These are phyloP conservation scores for Brenthis hecate DNA, from an alignment of 2,888 invertebrate species.

Conservation along the genomic window DNA sequence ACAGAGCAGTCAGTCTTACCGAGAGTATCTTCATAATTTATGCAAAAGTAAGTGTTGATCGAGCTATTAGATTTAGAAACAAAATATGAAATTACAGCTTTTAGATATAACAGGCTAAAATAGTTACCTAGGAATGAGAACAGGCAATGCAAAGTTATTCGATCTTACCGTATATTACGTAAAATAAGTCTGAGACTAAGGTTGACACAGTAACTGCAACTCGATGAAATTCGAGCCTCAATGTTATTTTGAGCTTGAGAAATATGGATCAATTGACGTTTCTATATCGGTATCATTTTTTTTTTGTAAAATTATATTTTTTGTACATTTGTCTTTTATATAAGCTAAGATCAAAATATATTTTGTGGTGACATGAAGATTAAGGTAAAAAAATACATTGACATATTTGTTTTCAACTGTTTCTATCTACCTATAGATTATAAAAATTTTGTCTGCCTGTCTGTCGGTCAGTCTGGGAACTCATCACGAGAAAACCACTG, in stretches of 20 bases:
- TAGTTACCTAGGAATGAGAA: constrained; percentile 29
- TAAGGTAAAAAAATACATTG: too few relatives aligned
- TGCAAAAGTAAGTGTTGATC: too few relatives aligned
- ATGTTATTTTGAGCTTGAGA: constrained; percentile 29
- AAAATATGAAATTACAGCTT: constrained; percentile 13
- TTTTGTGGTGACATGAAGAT: too few relatives aligned
- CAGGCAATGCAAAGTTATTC: constrained; percentile 27
- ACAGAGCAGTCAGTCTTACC: too few relatives aligned
- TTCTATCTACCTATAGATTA: too few relatives aligned
- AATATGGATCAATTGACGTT: constrained; percentile 25
- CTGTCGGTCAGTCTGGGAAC: too few relatives aligned
- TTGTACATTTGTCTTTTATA: not conserved
- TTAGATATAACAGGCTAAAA: constrained; percentile 12
- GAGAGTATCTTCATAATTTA: too few relatives aligned
- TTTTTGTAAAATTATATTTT: constrained; percentile 8
- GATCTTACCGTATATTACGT: constrained; percentile 36
- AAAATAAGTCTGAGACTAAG: constrained; percentile 35
- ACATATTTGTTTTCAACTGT: too few relatives aligned
- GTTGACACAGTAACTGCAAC: constrained; percentile 34
- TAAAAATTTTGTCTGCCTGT: too few relatives aligned
- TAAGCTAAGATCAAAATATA: too few relatives aligned
- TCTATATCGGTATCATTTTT: constrained; percentile 16
- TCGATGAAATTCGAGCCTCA: constrained; percentile 33
- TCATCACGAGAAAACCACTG: too few relatives aligned
- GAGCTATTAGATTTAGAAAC: constrained; percentile 3